Percentiles rank a stretch among this genome's conserved stretches.
Conservation (phyloP, 64 coral and sea anemone species). For the Hydrozoanthus tunicans region DNA sequence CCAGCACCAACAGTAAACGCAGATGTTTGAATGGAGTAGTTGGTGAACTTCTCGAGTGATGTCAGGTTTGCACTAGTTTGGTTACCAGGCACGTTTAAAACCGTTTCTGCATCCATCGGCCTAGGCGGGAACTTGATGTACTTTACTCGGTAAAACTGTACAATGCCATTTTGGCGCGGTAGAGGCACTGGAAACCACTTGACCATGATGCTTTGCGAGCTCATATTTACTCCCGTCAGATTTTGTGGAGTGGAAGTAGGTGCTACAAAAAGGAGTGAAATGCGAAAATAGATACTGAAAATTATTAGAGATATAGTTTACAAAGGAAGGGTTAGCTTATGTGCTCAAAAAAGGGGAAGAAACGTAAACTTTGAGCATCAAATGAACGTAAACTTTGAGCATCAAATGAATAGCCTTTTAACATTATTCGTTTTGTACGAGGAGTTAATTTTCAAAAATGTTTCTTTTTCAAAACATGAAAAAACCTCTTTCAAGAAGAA, state of each 20-base stretch:
- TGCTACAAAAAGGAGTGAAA: neutral
- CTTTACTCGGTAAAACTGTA: neutral
- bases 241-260: conserved; percentile 37
- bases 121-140: conserved; percentile 9
- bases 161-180: conserved; percentile 6
- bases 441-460: too few species aligned
- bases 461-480: too few species aligned
- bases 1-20: conserved; percentile 29
- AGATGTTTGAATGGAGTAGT: conserved; percentile 40
- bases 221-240: conserved; percentile 19
- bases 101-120: neutral
- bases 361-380: too few species aligned
- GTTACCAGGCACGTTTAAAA: conserved; percentile 1
- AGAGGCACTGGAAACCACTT: conserved; percentile 1
- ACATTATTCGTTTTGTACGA: too few species aligned
- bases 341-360: too few species aligned
- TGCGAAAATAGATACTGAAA: neutral
- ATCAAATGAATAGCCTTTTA: too few species aligned
- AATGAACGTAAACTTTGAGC: too few species aligned
- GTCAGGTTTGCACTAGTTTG: conserved; percentile 14
- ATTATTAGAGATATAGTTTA: neutral
- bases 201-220: conserved; percentile 28
- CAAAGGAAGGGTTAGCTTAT: too few species aligned
- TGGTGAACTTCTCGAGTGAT: conserved; percentile 38
- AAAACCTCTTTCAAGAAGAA: too few species aligned